Base-by-base conservation (phyloP, 2,113 vertebrate species). In the Hoplias malabaricus region DNA sequence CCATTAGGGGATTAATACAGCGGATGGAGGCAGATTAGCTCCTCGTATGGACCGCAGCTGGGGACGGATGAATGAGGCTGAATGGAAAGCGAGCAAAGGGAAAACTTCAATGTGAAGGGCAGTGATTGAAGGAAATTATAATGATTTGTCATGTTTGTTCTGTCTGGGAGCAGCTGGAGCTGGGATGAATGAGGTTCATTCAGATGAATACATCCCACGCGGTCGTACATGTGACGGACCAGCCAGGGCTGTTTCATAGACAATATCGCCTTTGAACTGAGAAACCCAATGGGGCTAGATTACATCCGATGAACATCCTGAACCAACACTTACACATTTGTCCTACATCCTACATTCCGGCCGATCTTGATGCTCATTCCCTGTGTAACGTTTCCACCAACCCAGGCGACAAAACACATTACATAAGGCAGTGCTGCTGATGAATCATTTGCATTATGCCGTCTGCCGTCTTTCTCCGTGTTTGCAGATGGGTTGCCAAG, bases 111-210 rank as follows among this genome's bases (percentile, higher is more conserved):
- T 33, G 25, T 75, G 73, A 75, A 75, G 48, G 48, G 6, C 19
- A 5, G 46, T 56, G 73, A 75, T 75, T 66, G 62, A 63, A 56
- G 48, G 14, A 56, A 66, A 75, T 67, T 25, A 66, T 53, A 6
- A 40, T 11, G n/a, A 40, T 67, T 56, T 56, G 73, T 67, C 21
- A 13, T 54, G 46, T 67, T 75, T 75, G 73, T 75, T 75, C 14
- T 67, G 2, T 29, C 8, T 23, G 5, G 1, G 73, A 66, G 43
- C 73, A 75, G 62, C 62, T 75, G 73, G n/a, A n/a, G 40, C 13
- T 27, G 48, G n/a, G 7, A 25, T 67, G 33, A 75, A 66, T 75
- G 25, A 54, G 46, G 1, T 19, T 40, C 73, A 56, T 40, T 66
- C 73, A 56, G 5, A 67, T 54, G 16, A 56, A 56, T 33, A 46